phyloP scores from a whole-genome alignment of 2,888 invertebrate genomes.

The Leptogaster cylindrica region DNA sequence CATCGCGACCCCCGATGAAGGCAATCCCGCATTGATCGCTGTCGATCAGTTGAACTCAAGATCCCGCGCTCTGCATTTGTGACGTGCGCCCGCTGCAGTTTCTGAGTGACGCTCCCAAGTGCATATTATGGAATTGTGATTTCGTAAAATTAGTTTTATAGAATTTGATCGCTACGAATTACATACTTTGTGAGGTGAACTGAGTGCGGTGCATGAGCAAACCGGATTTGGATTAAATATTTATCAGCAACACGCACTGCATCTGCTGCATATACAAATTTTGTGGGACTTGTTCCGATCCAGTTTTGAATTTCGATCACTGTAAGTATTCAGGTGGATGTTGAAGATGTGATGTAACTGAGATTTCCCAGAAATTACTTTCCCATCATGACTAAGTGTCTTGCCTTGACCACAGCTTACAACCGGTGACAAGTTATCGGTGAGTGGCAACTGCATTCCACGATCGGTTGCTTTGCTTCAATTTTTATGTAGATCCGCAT shows the following conservation, averaged over 20 bases:
- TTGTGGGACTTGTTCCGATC: not conserved
- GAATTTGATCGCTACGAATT: not conserved
- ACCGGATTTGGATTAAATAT: slow-evolving; percentile 38
- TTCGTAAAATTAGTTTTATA: too few relatives aligned
- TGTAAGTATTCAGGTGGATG: slow-evolving; percentile 8
- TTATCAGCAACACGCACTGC: not conserved
- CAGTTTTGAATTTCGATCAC: slow-evolving; percentile 21
- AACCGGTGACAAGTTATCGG: slow-evolving; percentile 17
- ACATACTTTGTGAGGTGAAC: slow-evolving; percentile 9
- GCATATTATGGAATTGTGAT: slow-evolving; percentile 7
- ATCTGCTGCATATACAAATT: not conserved
- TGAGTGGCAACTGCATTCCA: slow-evolving; percentile 31
- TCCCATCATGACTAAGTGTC: slow-evolving; percentile 23
- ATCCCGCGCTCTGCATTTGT: slow-evolving; percentile 15
- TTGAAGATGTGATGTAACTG: slow-evolving; percentile 27
- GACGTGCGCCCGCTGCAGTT: slow-evolving; percentile 12
- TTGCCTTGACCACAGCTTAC: not conserved
- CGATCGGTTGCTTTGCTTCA: not conserved
- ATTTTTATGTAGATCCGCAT: not conserved
- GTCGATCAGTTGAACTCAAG: slow-evolving; percentile 12
- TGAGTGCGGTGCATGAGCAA: slow-evolving; percentile 18
- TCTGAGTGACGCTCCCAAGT: slow-evolving; percentile 23
- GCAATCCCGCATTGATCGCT: slow-evolving; percentile 8
- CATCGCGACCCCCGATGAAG: too few relatives aligned
- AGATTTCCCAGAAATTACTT: slow-evolving; percentile 18